A percentile compares a stretch with the other conserved stretches of the same genome.
phyloP scores from a whole-genome alignment of 2,888 invertebrate species.

The Acleris laterana region DNA sequence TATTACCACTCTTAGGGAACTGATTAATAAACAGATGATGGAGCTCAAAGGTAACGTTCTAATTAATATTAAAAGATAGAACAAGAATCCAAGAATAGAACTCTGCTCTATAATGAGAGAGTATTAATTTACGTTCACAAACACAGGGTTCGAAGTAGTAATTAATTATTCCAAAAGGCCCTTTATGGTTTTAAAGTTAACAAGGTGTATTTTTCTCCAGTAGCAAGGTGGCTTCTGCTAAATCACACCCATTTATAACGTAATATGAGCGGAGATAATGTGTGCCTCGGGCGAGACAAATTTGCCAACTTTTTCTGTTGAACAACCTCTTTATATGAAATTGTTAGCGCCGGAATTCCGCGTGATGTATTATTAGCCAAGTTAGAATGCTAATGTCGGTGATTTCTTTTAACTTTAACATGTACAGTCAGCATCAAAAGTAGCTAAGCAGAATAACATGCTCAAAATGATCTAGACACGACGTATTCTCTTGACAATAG shows the following conservation, averaged over 20 bases:
- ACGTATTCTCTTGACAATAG: too few relatives aligned
- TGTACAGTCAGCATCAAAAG: too few relatives aligned
- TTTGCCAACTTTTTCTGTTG: slow-evolving; percentile 68
- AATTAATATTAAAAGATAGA: too few relatives aligned
- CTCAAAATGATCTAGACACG: too few relatives aligned
- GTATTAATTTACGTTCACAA: neutral
- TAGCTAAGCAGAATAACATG: too few relatives aligned
- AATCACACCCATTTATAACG: slow-evolving; percentile 63
- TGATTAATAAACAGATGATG: neutral
- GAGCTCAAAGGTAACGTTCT: too few relatives aligned
- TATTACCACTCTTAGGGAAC: neutral
- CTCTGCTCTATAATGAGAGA: neutral
- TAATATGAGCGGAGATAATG: slow-evolving; percentile 66
- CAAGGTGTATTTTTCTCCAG: slow-evolving; percentile 47
- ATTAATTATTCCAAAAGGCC: slow-evolving; percentile 20
- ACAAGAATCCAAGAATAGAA: too few relatives aligned
- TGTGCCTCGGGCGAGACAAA: slow-evolving; percentile 65
- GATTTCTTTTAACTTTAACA: slow-evolving; percentile 41
- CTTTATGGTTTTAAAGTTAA: slow-evolving; percentile 39
- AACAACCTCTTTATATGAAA: slow-evolving; percentile 66
- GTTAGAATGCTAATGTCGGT: slow-evolving; percentile 53
- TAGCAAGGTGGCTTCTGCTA: slow-evolving; percentile 50
- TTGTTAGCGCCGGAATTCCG: slow-evolving; percentile 57
- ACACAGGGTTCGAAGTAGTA: neutral
- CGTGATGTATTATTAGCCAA: slow-evolving; percentile 61